phyloP scores from a whole-genome alignment of 2,797 vertebrate genomes.

The Muscicapa comitata region DNA sequence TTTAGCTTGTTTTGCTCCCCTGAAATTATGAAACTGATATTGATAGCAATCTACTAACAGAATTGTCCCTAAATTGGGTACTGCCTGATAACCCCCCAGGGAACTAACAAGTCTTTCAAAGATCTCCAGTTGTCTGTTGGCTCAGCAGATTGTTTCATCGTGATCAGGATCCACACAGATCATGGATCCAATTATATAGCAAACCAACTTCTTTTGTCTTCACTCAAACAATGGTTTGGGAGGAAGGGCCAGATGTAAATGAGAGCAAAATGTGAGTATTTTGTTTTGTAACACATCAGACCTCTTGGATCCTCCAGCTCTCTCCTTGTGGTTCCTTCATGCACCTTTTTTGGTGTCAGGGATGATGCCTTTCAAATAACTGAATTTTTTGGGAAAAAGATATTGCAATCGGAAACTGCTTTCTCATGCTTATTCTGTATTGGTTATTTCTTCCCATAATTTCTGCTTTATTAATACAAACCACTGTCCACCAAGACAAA shows the following conservation, averaged over 20 bases:
- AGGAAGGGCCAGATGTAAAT: conserved; percentile 8
- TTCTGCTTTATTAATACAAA: neutral
- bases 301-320: neutral
- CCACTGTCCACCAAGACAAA: neutral
- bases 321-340: neutral
- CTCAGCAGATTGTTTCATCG: neutral
- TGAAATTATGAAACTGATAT: neutral
- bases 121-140: neutral
- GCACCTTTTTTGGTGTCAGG: neutral
- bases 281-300: neutral
- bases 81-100: neutral
- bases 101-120: neutral
- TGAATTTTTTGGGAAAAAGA: neutral
- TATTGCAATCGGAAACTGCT: neutral
- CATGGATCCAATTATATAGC: conserved; percentile 18
- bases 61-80: neutral
- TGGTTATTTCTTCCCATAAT: neutral
- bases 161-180: neutral
- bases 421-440: neutral
- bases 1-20: neutral
- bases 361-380: neutral
- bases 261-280: conserved; percentile 1
- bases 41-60: neutral
- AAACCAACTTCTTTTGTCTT: neutral
- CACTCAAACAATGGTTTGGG: neutral